phyloP scores from a whole-genome alignment of 2,888 invertebrate species.

The Diplolepis rosae region DNA sequence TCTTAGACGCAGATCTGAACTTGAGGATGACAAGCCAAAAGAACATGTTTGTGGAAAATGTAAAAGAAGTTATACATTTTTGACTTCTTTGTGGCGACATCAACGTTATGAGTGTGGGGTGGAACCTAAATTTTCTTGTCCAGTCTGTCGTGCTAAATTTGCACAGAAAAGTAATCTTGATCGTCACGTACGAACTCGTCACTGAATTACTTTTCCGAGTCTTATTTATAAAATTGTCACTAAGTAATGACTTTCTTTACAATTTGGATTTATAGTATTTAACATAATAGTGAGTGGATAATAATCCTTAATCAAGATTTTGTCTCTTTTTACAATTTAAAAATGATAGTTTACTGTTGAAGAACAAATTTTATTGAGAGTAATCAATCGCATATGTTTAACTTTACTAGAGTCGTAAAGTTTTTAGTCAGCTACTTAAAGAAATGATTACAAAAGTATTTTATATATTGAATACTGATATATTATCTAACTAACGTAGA shows the following conservation, averaged over 20 bases:
- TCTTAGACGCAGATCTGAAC: background rate
- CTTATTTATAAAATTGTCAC: too few species aligned
- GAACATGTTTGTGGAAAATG: conserved; percentile 62
- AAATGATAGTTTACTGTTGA: too few species aligned
- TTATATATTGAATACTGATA: background rate
- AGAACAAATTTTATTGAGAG: background rate
- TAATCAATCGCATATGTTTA: background rate
- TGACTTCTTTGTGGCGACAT: conserved; percentile 70
- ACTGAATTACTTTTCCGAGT: too few species aligned
- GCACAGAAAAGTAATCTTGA: conserved; percentile 66
- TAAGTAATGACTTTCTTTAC: too few species aligned
- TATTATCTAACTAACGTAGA: too few species aligned
- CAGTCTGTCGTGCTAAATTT: conserved; percentile 59
- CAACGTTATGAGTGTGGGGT: conserved; percentile 73
- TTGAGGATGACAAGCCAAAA: conserved; percentile 44
- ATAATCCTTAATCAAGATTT: too few species aligned
- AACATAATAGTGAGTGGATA: too few species aligned
- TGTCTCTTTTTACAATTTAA: too few species aligned
- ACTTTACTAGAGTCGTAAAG: background rate
- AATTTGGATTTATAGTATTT: too few species aligned
- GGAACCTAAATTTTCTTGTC: conserved; percentile 59
- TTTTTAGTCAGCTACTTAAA: background rate
- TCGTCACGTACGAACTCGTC: conserved; percentile 72
- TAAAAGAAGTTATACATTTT: conserved; percentile 62
- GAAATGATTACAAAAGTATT: background rate